Conservation (phyloP, 2,888 invertebrate species). For the Drosophila nr. fundita region DNA sequence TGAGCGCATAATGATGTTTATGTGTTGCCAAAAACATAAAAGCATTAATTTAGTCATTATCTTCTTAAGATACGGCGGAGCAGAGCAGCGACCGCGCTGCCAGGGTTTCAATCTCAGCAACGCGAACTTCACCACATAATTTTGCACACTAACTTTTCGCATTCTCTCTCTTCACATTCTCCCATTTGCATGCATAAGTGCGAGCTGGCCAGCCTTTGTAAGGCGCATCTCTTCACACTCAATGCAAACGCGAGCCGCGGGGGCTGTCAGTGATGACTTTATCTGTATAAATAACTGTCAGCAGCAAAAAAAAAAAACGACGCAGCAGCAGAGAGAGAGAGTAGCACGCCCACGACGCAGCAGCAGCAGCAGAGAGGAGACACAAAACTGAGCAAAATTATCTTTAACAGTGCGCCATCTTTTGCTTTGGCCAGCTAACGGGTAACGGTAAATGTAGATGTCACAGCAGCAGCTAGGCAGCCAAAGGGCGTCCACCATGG, state of each 20-base stretch:
- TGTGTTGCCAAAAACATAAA: slow-evolving; percentile 85
- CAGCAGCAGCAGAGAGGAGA: slow-evolving; percentile 30
- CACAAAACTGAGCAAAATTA: slow-evolving; percentile 30
- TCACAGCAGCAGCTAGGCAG: slow-evolving; percentile 34
- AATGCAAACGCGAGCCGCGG: slow-evolving; percentile 46
- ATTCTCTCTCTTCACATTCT: slow-evolving; percentile 8
- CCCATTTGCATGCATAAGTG: slow-evolving; percentile 11
- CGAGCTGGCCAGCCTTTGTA: slow-evolving; percentile 26
- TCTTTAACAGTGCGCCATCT: slow-evolving; percentile 51
- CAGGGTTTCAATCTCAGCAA: slow-evolving; percentile 34
- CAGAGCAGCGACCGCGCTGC: slow-evolving; percentile 32
- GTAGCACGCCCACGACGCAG: slow-evolving; percentile 41
- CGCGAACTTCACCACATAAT: slow-evolving; percentile 69
- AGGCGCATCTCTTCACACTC: slow-evolving; percentile 37
- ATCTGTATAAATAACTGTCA: slow-evolving; percentile 82
- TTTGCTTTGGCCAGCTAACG: slow-evolving; percentile 43
- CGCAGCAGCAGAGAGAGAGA: slow-evolving; percentile 11
- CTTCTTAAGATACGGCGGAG: slow-evolving; percentile 83
- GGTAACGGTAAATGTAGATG: slow-evolving; percentile 58
- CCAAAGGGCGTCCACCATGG: slow-evolving; percentile 66
- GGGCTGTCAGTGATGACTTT: slow-evolving; percentile 81
- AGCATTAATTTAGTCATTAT: slow-evolving; percentile 85
- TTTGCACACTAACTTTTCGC: slow-evolving; percentile 56
- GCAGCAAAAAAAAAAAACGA: slow-evolving; percentile 40
- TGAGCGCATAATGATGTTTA: slow-evolving; percentile 84